Percentiles rank a stretch among this genome's conserved stretches.
These are phyloP conservation scores for Procavia capensis DNA, from an alignment of 2,113 vertebrate genomes.

Conservation along the genomic window DNA sequence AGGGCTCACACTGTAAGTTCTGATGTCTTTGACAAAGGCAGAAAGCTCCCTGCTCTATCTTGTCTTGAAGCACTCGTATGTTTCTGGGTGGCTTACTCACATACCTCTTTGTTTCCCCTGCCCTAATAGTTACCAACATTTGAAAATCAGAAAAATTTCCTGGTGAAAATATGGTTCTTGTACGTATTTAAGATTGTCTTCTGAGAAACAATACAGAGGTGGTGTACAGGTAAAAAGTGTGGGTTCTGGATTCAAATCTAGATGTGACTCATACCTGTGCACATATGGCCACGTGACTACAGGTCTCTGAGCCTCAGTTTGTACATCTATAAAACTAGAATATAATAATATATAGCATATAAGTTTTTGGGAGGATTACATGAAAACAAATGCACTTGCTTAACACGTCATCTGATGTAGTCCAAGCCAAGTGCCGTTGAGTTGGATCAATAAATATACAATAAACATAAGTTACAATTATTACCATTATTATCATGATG, in stretches of 20 bases:
- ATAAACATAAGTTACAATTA: neutral
- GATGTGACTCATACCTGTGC: neutral
- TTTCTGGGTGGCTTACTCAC: neutral
- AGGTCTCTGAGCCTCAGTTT: neutral
- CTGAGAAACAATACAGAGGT: neutral
- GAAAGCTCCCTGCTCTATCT: neutral
- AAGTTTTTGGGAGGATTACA: neutral
- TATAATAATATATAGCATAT: neutral
- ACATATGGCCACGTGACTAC: neutral
- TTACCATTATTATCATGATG: neutral
- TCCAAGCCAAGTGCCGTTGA: too few species aligned
- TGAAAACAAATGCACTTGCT: neutral
- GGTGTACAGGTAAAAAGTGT: neutral
- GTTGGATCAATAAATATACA: neutral
- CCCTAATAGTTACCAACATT: neutral
- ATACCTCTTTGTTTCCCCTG: neutral
- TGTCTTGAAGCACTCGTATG: neutral
- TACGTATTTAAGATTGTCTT: neutral
- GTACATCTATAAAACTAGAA: neutral
- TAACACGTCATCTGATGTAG: neutral
- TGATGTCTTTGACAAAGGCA: neutral
- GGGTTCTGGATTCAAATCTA: neutral
- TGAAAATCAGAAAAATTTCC: neutral
- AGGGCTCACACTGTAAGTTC: too few species aligned
- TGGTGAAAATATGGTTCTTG: neutral